These are phyloP conservation scores for Actinernus sp. DNA, from an alignment of 92 coral and sea anemone species.

Conservation along the genomic window DNA sequence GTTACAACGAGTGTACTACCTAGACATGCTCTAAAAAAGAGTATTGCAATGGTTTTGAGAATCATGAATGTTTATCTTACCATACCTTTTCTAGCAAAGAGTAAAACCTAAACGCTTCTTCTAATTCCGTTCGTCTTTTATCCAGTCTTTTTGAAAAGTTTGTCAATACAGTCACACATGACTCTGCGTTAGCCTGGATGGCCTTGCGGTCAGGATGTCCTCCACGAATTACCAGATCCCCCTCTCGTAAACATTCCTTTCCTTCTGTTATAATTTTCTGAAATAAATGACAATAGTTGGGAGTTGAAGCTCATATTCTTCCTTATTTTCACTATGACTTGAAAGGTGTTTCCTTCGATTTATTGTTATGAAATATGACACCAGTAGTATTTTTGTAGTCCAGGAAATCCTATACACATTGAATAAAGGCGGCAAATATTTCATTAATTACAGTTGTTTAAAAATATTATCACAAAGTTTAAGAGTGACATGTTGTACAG, in stretches of 20 bases:
- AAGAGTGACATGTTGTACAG: too few relatives aligned
- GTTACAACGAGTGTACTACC: too few relatives aligned
- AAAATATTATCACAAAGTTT: too few relatives aligned
- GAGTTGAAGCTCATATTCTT: too few relatives aligned
- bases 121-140: constrained; percentile 49
- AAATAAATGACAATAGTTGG: neutral
- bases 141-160: constrained; percentile 73
- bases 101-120: constrained; percentile 61
- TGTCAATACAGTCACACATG: constrained; percentile 40
- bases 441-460: too few relatives aligned
- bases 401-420: too few relatives aligned
- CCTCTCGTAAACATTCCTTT: constrained; percentile 55
- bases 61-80: neutral
- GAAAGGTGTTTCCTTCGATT: neutral
- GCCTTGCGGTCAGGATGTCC: constrained; percentile 63
- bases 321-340: too few relatives aligned
- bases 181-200: constrained; percentile 61
- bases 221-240: constrained; percentile 40
- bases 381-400: too few relatives aligned
- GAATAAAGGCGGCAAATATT: too few relatives aligned
- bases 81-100: constrained; percentile 75
- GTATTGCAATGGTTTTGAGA: too few relatives aligned
- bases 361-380: too few relatives aligned
- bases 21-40: too few relatives aligned
- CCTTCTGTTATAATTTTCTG: constrained; percentile 73